phyloP scores from a whole-genome alignment of 2,888 invertebrate genomes.

The Schizaphis graminum region DNA sequence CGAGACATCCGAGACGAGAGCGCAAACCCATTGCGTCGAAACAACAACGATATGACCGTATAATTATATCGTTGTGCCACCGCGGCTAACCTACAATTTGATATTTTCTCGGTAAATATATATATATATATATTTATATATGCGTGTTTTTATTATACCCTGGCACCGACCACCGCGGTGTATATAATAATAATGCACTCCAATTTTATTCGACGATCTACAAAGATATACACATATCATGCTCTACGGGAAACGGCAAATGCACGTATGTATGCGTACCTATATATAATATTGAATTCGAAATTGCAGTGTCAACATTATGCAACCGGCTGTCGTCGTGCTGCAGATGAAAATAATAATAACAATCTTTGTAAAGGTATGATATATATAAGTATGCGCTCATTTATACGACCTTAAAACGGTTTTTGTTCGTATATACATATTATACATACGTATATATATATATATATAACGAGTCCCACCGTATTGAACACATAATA shows the following conservation, averaged over 20 bases:
- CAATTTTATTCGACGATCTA: slow-evolving; percentile 38
- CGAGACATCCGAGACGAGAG: slow-evolving; percentile 14
- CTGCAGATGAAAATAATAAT: neutral
- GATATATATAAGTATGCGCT: neutral
- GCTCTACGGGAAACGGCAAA: neutral
- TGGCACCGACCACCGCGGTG: neutral
- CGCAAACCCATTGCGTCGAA: neutral
- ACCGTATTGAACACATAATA: neutral
- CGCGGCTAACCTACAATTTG: slow-evolving; percentile 52
- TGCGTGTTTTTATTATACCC: neutral
- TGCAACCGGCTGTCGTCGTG: neutral
- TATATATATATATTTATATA: neutral
- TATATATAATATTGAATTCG: neutral
- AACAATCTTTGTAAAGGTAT: neutral
- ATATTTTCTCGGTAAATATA: slow-evolving; percentile 34
- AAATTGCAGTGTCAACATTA: slow-evolving; percentile 39
- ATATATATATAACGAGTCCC: neutral
- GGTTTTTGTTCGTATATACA: neutral
- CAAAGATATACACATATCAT: neutral
- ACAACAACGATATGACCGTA: slow-evolving; percentile 27
- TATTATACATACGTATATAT: neutral
- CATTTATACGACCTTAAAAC: neutral
- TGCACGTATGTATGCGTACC: neutral
- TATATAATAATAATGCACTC: slow-evolving; percentile 31
- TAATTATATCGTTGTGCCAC: slow-evolving; percentile 37